Percentiles rank a stretch among this genome's conserved stretches.
These are phyloP conservation scores for Eulemur mongoz DNA, from an alignment of 2,797 vertebrate genomes.

Conservation along the genomic window DNA sequence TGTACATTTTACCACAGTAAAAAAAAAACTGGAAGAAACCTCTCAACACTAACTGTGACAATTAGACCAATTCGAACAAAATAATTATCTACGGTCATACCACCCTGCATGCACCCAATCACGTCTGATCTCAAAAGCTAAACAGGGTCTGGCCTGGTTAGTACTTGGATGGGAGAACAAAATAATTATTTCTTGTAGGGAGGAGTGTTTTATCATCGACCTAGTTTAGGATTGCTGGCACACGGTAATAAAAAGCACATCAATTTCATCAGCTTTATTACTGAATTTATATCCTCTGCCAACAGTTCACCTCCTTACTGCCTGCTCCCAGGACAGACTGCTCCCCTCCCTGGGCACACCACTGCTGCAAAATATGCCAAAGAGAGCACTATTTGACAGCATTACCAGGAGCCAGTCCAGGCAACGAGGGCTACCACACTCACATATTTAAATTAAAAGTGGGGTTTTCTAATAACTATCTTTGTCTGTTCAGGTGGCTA, in stretches of 20 bases:
- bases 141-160: too few relatives aligned
- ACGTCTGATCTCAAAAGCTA: too few relatives aligned
- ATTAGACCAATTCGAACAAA: neutral
- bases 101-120: too few relatives aligned
- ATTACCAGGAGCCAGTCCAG: neutral
- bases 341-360: neutral
- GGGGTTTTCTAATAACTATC: neutral
- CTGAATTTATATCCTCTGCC: neutral
- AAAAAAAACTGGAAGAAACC: neutral
- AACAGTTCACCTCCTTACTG: neutral
- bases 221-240: neutral
- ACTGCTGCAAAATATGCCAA: neutral
- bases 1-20: neutral
- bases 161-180: neutral
- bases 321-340: neutral
- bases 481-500: neutral
- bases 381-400: neutral
- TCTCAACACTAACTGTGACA: neutral
- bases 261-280: neutral
- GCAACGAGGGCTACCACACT: neutral
- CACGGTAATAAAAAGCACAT: neutral
- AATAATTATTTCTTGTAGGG: neutral
- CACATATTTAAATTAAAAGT: neutral
- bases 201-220: neutral
- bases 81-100: neutral